Conservation (phyloP, 2,797 vertebrate genomes). For the Chromobotia macracanthus region DNA sequence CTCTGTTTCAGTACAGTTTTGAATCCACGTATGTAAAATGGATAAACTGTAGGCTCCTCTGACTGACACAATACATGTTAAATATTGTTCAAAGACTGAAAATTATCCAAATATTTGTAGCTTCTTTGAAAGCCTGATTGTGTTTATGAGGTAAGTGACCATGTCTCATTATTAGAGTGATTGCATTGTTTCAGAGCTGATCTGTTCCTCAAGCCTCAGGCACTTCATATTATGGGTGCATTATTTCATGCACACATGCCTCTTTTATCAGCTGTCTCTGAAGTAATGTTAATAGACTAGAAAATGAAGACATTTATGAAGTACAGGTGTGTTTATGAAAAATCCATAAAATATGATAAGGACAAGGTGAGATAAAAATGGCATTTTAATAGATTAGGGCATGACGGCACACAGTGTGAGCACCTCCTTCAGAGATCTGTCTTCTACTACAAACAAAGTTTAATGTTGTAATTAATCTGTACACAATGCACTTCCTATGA, state of each 20-base stretch:
- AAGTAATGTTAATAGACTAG: constrained; percentile 99
- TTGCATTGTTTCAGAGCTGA: constrained; percentile 87
- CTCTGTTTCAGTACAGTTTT: too few species aligned
- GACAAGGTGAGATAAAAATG: constrained; percentile 95
- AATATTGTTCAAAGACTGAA: too few species aligned
- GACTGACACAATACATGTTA: too few species aligned
- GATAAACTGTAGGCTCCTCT: too few species aligned
- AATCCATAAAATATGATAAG: constrained; percentile 97
- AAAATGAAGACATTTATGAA: constrained; percentile 99
- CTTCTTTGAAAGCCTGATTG: too few species aligned
- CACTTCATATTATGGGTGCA: constrained; percentile 92
- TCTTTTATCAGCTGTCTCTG: constrained; percentile 97
- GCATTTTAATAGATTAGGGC: constrained; percentile 95
- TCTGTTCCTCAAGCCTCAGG: constrained; percentile 94
- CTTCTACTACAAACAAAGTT: constrained; percentile 91
- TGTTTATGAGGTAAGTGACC: constrained; percentile 75
- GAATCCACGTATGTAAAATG: too few species aligned
- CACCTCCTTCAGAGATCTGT: constrained; percentile 86
- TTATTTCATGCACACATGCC: constrained; percentile 96
- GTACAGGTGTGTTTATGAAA: constrained; percentile 98
- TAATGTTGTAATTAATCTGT: constrained; percentile 97
- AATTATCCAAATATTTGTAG: too few species aligned
- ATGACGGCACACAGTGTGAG: constrained; percentile 79
- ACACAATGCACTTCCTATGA: constrained; percentile 77
- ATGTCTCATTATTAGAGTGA: constrained; percentile 92